Evolutionary conservation across 2,113 vertebrate species (phyloP), one percentile per base, ranked within the genome.

Genomic region (Ammodytes marinus): DNA sequence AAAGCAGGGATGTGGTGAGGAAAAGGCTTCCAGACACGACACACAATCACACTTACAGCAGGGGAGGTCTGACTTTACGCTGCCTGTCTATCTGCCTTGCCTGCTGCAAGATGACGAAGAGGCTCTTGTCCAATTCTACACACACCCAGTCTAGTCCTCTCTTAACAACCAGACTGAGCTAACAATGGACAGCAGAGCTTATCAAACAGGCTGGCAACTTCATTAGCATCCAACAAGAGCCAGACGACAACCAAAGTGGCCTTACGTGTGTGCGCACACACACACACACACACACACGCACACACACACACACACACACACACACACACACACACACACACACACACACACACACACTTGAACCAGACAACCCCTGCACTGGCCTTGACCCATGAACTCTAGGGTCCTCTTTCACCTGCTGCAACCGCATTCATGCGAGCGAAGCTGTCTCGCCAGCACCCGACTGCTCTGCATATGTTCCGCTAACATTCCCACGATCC

Each of bases 371-470:
- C 83, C 79, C 92, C 93, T 88, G 83, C 87, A 85, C 82, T 95
- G 96, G 94, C 96, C 95, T 95, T 96, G 96, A 95, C 95, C 95
- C 95, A 87, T 96, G 96, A 95, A 94, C 95, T 93, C 88, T 83
- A 79, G 91, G 93, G 66, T 93, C 87, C 90, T 86, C 87, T 89
- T 93, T 94, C 95, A 93, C 95, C 95, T 92, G 90, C 93, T 91
- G 79, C 86, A 12, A 58, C 83, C 82, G 87, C 89, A 90, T 94
- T 95, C 91, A 92, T 80, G 80, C 81, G 84, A 89, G 89, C 88
- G 47, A 74, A 82, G 77, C 88, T 15, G 94, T 95, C 93, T 95
- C 89, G 93, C 90, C 94, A 42, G 60, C 0, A 74, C 76, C 92
- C 47, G 82, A 35, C 85, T 85, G 74, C 79, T 94, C 91, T 94